Base-by-base conservation (phyloP, 2,113 vertebrate species). In the Siniperca knerii region DNA sequence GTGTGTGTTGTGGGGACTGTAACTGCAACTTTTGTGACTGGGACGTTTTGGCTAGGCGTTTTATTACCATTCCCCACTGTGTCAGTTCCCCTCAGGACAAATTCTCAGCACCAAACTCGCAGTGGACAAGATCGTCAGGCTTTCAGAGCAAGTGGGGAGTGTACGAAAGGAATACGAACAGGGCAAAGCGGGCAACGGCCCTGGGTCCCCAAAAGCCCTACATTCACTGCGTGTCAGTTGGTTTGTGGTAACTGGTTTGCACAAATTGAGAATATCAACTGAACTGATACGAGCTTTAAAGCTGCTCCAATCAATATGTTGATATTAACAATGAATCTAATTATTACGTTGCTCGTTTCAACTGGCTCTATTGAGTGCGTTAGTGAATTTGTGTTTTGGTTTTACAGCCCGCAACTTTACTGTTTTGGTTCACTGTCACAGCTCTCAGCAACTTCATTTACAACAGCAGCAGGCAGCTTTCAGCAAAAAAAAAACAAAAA, bases 31-130 rank as follows among this genome's bases (percentile, higher is more conserved):
- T 29, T 29, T 29, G 29, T 29, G 29, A 29, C 29, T 29, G 29
- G 29, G 1, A 29, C 29, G 29, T 74, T 48, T 48, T 76, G 72
- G 42, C 61, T 55, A 61, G 83, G 8, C 23, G 0, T 62, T 73
- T 81, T 12, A 73, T 57, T 35, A 37, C 48, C 8, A 4, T 21
- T 71, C 74, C 68, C 25, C 9, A 18, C 50, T 29, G 75, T 4
- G 42, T 74, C 86, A 44, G 23, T 61, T 40, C 46, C 48, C 77
- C 75, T 44, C 4, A 2, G 60, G 74, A 78, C 54, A 68, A 21
- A 64, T 50, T 3, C 58, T 46, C 57, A 75, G 75, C 40, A 42
- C 35, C 8, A 42, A 42, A 54, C 18, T 42, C 68, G 21, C 29
- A 52, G 23, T 54, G 18, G 76, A 61, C 40, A 5, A 44, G 64